Percentiles rank a stretch among this genome's conserved stretches.
Conservation (phyloP, 2,888 invertebrate genomes). For the Villa cingulata region DNA sequence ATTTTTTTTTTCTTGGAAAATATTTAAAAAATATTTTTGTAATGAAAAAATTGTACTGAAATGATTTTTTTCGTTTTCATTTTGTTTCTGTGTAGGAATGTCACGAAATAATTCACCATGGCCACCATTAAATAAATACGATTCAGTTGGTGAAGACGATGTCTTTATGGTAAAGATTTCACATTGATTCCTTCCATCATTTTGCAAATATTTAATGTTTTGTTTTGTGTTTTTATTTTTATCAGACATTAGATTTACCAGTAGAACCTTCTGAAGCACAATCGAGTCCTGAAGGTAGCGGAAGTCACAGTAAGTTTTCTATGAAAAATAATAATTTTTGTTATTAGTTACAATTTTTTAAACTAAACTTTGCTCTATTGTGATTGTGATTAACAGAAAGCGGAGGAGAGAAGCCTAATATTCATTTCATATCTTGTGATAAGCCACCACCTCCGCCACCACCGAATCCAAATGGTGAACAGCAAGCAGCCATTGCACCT, state of each 20-base stretch:
- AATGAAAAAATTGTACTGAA: conserved; percentile 1
- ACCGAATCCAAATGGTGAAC: conserved; percentile 18
- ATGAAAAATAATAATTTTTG: background rate
- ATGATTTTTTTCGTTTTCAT: conserved; percentile 11
- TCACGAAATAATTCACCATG: conserved; percentile 56
- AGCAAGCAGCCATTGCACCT: conserved; percentile 27
- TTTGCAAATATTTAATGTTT: no score
- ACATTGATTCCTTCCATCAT: no score
- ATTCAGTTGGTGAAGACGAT: conserved; percentile 78
- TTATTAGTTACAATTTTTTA: no score
- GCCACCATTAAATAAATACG: conserved; percentile 38
- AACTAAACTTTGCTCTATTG: no score
- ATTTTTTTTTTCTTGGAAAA: no score
- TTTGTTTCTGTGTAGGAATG: conserved; percentile 42
- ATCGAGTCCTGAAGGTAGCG: conserved; percentile 52
- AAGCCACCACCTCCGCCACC: conserved; percentile 20
- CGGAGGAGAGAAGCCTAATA: conserved; percentile 32
- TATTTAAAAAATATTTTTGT: no score
- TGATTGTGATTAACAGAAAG: conserved; percentile 24
- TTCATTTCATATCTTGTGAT: conserved; percentile 47
- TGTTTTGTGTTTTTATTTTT: no score
- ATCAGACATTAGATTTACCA: conserved; percentile 75
- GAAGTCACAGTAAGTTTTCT: conserved; percentile 33
- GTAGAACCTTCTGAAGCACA: conserved; percentile 66
- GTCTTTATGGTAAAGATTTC: conserved; percentile 72